Conservation (phyloP, 2,888 invertebrate genomes). For the Muschampia plurimacula region DNA sequence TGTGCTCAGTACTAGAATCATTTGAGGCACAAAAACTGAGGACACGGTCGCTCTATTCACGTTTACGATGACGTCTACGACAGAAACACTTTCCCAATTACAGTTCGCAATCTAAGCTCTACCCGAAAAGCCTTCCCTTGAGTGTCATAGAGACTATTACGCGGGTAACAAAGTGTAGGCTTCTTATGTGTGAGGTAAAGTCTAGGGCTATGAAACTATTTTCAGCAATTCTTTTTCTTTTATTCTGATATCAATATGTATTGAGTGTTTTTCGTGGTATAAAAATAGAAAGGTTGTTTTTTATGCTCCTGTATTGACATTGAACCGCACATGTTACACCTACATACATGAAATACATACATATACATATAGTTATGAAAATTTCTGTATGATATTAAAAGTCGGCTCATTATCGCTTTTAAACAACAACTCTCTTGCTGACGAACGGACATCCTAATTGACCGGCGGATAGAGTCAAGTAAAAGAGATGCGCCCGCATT, state of each 20-base stretch:
- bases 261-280: neutral
- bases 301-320: neutral
- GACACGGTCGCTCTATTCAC: neutral
- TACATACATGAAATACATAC: too few species aligned
- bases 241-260: neutral
- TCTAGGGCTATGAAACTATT: neutral
- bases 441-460: too few species aligned
- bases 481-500: too few species aligned
- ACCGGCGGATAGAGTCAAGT: too few species aligned
- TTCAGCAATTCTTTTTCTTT: neutral
- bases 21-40: neutral
- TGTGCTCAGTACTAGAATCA: neutral
- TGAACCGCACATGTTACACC: neutral
- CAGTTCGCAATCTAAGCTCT: constrained; percentile 6
- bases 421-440: too few species aligned
- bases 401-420: too few species aligned
- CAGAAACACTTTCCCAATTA: constrained; percentile 1
- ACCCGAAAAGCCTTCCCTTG: constrained; percentile 16
- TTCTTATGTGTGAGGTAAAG: neutral
- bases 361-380: too few species aligned
- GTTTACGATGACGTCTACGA: constrained; percentile 13
- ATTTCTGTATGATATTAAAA: too few species aligned
- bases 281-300: neutral
- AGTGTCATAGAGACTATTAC: constrained; percentile 28
- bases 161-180: constrained; percentile 24